These are phyloP conservation scores for Passer montanus DNA, from an alignment of 2,113 vertebrate species.

Conservation along the genomic window DNA sequence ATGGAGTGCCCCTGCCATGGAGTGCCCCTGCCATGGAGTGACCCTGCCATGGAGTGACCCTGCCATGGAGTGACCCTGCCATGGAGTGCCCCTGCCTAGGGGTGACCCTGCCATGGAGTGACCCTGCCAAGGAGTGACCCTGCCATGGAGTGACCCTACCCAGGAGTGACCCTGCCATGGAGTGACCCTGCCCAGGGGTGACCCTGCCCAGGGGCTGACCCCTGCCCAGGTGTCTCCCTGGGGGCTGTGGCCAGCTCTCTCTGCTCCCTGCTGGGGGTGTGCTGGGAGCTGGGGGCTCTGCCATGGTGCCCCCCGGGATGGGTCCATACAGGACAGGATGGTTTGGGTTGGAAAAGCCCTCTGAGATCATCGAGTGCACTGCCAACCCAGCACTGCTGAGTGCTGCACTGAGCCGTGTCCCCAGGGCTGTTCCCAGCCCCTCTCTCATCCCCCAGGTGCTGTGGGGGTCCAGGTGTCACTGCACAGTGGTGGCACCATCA, in stretches of 20 bases:
- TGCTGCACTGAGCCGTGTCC: not conserved
- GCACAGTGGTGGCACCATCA: fast-evolving
- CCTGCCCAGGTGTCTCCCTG: fast-evolving
- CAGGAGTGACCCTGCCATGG: too few species aligned
- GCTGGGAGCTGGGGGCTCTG: not conserved
- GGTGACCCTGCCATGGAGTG: too few species aligned
- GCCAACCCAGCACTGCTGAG: not conserved
- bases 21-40: fast-evolving
- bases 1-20: fast-evolving
- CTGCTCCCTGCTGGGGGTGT: fast-evolving
- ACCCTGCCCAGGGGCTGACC: too few species aligned
- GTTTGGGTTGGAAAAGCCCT: not conserved
- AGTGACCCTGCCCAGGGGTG: too few species aligned
- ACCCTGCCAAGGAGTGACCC: not conserved
- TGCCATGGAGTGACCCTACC: too few species aligned
- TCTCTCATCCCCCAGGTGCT: not conserved
- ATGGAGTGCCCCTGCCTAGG: too few species aligned
- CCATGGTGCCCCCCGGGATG: fast-evolving
- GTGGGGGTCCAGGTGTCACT: not conserved
- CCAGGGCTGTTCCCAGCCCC: not conserved
- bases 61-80: not conserved
- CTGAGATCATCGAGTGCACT: fast-evolving
- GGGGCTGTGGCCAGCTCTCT: too few species aligned
- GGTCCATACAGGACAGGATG: fast-evolving
- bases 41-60: too few species aligned